Evolutionary conservation across 1,140 invertebrate genomes (phyloP), one percentile per base, ranked within the genome.

Genomic region (Sitobion miscanthi): DNA sequence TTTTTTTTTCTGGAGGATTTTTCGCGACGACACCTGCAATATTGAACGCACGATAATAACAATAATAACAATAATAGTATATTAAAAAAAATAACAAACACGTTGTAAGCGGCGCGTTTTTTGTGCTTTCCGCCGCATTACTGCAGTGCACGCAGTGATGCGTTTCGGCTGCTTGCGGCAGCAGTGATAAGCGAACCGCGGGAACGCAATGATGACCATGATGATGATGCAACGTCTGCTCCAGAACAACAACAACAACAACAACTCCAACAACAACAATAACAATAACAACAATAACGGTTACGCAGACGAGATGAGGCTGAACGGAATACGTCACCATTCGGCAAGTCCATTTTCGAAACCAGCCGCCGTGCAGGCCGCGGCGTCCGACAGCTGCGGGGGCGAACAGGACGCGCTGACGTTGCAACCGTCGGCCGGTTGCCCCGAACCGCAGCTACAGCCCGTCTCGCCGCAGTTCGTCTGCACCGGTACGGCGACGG

Each of bases 191-290:
- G 54, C 45, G 38, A 49, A 42, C 49, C 69, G 52, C 52, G 6
- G 52, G 21, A 54, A 54, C 52, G 86, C 91, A 86, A 94, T 94
- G 93, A 94, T 94, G 94, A 94, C 94, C 69, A 94, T 94, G 94
- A 94, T 94, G 94, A 94, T 94, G 94, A 94, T 94, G 94, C 94
- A 94, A 69, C 54, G 94, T 77, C 47, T 94, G 30, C 77, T 94
- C 38, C 94, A 94, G 89, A 93, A 93, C 47, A 94, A 90, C 57
- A 90, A 91, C 54, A 83, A 82, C 38, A 91, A 89, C 57, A 62
- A 94, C 42, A 93, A 93, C 30, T 90, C 69, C 47, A 90, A 91
- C 57, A 90, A 88, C 57, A 49, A 49, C n/a, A 91, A 94, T n/a
- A 92, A 92, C 47, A 93, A 85, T 35, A 83, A 91, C 89, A 83